phyloP scores from a whole-genome alignment of 2,797 vertebrate genomes.

The Sparus aurata region DNA sequence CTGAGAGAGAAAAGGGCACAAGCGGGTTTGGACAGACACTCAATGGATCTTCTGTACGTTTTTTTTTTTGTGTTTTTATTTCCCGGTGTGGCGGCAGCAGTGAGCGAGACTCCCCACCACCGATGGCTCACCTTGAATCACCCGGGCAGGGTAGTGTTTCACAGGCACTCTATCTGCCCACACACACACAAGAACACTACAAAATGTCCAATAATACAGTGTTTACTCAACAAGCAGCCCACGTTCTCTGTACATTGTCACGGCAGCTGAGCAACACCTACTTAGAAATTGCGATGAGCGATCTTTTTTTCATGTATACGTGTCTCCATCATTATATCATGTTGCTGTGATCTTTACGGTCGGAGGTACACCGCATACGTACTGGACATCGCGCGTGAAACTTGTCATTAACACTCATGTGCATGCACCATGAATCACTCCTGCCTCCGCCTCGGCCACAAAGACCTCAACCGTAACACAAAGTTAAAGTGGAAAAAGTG shows the following conservation, averaged over 20 bases:
- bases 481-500: neutral
- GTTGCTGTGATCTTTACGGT: neutral
- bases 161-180: neutral
- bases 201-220: constrained; percentile 1
- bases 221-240: constrained; percentile 5
- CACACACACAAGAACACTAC: neutral
- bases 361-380: no score
- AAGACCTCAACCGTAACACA: no score
- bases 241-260: neutral
- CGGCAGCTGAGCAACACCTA: neutral
- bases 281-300: neutral
- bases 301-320: neutral
- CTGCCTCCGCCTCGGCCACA: neutral
- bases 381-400: neutral
- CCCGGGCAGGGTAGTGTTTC: neutral
- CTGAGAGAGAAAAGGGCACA: neutral
- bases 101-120: neutral
- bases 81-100: neutral
- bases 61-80: neutral
- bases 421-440: neutral
- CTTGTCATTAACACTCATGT: neutral
- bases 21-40: neutral
- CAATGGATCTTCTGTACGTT: neutral
- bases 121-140: constrained; percentile 20
- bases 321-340: neutral